These are phyloP conservation scores for Phasia obesa DNA, from an alignment of 2,888 invertebrate species.

Conservation along the genomic window DNA sequence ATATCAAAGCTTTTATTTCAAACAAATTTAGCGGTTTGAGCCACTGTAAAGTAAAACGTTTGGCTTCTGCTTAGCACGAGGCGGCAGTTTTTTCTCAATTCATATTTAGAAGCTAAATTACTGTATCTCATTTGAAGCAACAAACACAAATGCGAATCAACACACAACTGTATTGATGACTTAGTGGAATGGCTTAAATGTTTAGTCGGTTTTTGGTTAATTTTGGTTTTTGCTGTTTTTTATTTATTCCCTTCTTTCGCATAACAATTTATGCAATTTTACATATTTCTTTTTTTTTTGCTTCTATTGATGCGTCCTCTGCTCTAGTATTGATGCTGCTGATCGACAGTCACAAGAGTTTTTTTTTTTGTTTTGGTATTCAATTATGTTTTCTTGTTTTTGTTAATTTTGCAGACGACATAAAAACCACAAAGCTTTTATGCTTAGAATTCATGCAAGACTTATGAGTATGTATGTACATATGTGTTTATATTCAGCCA, in stretches of 20 bases:
- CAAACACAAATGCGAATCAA: constrained; percentile 3
- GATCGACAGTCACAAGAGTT: constrained; percentile 59
- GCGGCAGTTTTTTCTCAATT: constrained; percentile 28
- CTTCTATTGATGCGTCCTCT: constrained; percentile 32
- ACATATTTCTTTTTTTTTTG: constrained; percentile 27
- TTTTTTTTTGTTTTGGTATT: constrained; percentile 24
- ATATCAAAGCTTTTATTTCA: too few relatives aligned
- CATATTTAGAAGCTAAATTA: constrained; percentile 36
- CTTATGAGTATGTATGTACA: too few relatives aligned
- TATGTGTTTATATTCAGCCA: not conserved
- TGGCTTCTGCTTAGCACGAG: constrained; percentile 70
- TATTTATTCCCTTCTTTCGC: constrained; percentile 17
- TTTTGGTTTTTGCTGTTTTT: constrained; percentile 29
- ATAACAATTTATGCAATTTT: constrained; percentile 52
- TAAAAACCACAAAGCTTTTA: constrained; percentile 67
- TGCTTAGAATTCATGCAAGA: constrained; percentile 21
- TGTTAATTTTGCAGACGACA: constrained; percentile 63
- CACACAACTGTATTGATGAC: constrained; percentile 47
- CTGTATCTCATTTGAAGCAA: constrained; percentile 57
- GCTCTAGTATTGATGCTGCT: constrained; percentile 49
- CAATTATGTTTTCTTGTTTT: constrained; percentile 12
- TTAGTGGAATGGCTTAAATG: constrained; percentile 61
- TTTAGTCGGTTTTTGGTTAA: constrained; percentile 42
- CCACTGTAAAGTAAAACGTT: constrained; percentile 41
- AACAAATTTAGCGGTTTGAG: not conserved